Base-by-base conservation (phyloP, 2,888 invertebrate species). In the Geophilus truncorum region DNA sequence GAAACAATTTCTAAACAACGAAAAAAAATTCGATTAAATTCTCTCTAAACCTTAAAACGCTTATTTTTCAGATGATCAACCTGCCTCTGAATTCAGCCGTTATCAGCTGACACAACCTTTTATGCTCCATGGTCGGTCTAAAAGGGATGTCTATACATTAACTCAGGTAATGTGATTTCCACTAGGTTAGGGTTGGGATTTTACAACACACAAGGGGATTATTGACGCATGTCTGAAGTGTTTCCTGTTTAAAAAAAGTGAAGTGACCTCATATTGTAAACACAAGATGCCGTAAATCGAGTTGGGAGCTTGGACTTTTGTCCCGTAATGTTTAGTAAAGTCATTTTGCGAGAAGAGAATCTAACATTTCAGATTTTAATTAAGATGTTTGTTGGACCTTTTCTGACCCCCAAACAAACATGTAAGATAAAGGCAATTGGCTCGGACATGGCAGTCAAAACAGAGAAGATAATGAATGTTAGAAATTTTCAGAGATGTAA, bases 351-450 rank as follows among this genome's bases (percentile, higher is more conserved):
- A 70, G n/a, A n/a, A 25, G 70, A 25, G 70, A 28, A 15, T 70
- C 70, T 70, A 70, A 70, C 70, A 70, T 70, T 70, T 70, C 70
- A 70, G 70, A 70, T 70, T 70, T 70, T 70, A 70, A 70, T 70
- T 70, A 70, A 70, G 70, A 70, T 70, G 70, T 70, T 70, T 70
- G 70, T 70, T 70, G 70, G 70, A 70, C 70, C 70, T 70, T n/a
- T 28, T n/a, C 28, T 70, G 70, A 70, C 70, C 45, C 70, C 28
- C 25, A 10, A n/a, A 28, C 25, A 25, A 70, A 70, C 25, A 28
- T 25, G 28, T 28, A 70, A 70, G 70, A 70, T 70, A 70, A 70
- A 70, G 70, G 70, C 6, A 70, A 70, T 70, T 70, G 28, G 70
- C 28, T 70, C 28, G 25, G 70, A 70, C 70, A 70, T 70, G 10